These are phyloP conservation scores for Ahaetulla prasina DNA, from an alignment of 2,113 vertebrate species.

Conservation along the genomic window DNA sequence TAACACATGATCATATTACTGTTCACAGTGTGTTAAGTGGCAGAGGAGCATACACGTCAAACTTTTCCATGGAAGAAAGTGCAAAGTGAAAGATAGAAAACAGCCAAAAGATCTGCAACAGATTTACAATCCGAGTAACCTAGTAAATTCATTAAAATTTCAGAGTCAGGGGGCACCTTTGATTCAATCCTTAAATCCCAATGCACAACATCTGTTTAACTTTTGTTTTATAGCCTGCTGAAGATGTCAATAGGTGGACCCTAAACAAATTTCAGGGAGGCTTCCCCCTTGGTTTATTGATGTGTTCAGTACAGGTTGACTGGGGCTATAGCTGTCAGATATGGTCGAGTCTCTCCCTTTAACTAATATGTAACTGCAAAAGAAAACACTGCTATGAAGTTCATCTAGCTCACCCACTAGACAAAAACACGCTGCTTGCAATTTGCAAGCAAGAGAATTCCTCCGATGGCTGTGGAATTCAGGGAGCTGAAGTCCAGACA, in stretches of 20 bases:
- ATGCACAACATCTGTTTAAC: slow-evolving; percentile 57
- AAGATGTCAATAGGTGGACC: not conserved
- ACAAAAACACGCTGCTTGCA: not conserved
- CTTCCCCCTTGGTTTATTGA: not conserved
- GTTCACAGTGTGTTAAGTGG: slow-evolving; percentile 56
- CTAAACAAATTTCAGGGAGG: not conserved
- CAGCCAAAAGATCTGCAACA: not conserved
- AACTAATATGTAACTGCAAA: not conserved
- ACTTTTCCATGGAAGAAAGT: slow-evolving; percentile 43
- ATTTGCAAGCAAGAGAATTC: not conserved
- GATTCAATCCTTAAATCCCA: slow-evolving; percentile 50
- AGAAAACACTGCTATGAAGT: not conserved
- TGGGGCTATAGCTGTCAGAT: not conserved
- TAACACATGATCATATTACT: slow-evolving; percentile 51
- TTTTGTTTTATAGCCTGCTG: not conserved
- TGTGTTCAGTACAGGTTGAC: not conserved
- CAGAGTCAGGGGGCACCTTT: slow-evolving; percentile 47
- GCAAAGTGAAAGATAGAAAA: slow-evolving; percentile 34
- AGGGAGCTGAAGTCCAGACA: not conserved
- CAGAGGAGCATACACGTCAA: slow-evolving; percentile 34
- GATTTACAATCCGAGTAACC: not conserved
- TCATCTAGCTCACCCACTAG: not conserved
- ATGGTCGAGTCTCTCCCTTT: not conserved
- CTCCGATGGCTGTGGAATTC: not conserved
- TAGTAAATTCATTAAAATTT: slow-evolving; percentile 37